Evolutionary conservation across 2,113 vertebrate species (phyloP).

Genomic region (Vulpes lagopus): DNA sequence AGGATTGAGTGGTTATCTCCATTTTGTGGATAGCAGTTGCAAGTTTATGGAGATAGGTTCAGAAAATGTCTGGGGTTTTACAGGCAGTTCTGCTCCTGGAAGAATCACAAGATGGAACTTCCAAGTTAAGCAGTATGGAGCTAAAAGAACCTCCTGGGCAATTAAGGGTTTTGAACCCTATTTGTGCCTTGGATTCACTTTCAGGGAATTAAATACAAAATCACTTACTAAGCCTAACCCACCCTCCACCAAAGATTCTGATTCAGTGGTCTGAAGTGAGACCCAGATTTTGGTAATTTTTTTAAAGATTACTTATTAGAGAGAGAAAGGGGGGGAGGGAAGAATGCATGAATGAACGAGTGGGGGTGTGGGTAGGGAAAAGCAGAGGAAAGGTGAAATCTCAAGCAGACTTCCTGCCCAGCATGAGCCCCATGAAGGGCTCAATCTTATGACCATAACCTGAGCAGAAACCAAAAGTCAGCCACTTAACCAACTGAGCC

Average conservation of each 20-base stretch:
- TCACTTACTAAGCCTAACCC: not conserved
- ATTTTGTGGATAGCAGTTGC: not conserved
- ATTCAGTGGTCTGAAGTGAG: not conserved
- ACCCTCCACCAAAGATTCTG: not conserved
- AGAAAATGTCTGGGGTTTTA: not conserved
- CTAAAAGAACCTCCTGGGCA: not conserved
- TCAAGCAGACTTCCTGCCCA: not conserved
- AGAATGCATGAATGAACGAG: not conserved
- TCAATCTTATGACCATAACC: not conserved
- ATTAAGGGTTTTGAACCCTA: not conserved
- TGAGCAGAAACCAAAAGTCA: not conserved
- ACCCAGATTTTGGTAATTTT: not conserved
- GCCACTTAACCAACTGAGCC: not conserved
- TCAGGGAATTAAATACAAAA: not conserved
- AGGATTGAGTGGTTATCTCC: not conserved
- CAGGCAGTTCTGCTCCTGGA: not conserved
- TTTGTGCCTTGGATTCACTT: not conserved
- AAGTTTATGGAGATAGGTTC: not conserved
- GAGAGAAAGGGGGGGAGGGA: not conserved
- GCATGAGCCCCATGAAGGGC: not conserved
- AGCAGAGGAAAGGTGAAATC: not conserved
- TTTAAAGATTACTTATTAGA: not conserved
- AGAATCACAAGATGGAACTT: not conserved
- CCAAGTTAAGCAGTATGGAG: not conserved
- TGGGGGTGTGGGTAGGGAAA: not conserved